These are phyloP conservation scores for Andricus quercusramuli DNA, from an alignment of 2,888 invertebrate genomes.

Conservation along the genomic window DNA sequence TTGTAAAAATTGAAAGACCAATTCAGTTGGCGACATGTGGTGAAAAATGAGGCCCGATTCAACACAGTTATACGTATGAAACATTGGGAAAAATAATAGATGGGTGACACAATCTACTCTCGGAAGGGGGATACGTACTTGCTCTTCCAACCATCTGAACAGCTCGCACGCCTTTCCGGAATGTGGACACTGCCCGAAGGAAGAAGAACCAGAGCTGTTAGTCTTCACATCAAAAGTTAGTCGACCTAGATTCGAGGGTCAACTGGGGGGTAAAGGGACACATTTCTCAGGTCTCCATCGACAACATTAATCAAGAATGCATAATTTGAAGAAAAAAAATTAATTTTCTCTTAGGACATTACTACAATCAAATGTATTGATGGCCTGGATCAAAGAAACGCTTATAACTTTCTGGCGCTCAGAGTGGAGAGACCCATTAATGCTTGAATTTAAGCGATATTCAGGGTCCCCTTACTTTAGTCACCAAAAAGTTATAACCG, in stretches of 20 bases:
- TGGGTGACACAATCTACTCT: slow-evolving; percentile 78
- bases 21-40: slow-evolving; percentile 30
- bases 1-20: slow-evolving; percentile 37
- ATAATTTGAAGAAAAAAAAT: neutral
- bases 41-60: slow-evolving; percentile 37
- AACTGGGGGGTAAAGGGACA: slow-evolving; percentile 50
- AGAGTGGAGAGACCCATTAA: too few relatives aligned
- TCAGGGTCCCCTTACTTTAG: too few relatives aligned
- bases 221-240: slow-evolving; percentile 74
- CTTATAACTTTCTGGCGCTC: too few relatives aligned
- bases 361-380: neutral
- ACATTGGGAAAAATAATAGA: slow-evolving; percentile 63
- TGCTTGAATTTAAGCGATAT: too few relatives aligned
- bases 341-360: neutral
- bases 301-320: slow-evolving; percentile 41
- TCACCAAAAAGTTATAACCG: too few relatives aligned
- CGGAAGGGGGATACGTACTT: slow-evolving; percentile 90
- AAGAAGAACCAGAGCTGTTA: slow-evolving; percentile 80
- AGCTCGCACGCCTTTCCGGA: slow-evolving; percentile 99
- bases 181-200: slow-evolving; percentile 95
- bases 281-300: slow-evolving; percentile 53
- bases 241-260: slow-evolving; percentile 69
- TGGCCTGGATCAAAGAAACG: too few relatives aligned
- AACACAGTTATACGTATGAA: slow-evolving; percentile 53
- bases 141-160: slow-evolving; percentile 99